Conservation (phyloP, 2,888 invertebrate species). For the Kryphioiulus occultus region DNA sequence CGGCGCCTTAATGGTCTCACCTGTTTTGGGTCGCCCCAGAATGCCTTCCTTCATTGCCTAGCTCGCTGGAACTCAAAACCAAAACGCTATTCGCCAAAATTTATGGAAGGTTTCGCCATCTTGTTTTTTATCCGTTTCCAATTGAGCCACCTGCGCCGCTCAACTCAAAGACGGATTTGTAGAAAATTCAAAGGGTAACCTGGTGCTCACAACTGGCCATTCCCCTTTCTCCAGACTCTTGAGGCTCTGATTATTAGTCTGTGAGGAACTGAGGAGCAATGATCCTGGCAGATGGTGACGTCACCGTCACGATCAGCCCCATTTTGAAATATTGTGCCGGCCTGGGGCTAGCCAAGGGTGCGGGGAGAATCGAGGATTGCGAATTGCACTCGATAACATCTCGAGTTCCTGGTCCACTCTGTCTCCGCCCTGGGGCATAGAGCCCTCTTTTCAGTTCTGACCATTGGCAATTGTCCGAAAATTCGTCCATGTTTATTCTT, state of each 20-base stretch:
- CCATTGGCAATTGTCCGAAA: constrained; percentile 16
- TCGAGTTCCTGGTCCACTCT: constrained; percentile 24
- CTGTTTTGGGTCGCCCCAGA: not conserved
- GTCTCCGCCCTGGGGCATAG: not conserved
- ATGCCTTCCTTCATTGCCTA: not conserved
- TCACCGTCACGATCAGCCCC: not conserved
- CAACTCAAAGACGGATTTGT: not conserved
- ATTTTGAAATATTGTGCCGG: not conserved
- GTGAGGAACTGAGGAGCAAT: not conserved
- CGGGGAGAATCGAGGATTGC: too few relatives aligned
- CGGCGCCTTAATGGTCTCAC: constrained; percentile 11
- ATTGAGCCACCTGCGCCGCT: not conserved
- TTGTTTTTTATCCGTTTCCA: not conserved
- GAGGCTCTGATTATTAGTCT: not conserved
- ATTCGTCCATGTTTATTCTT: not conserved
- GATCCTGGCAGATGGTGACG: not conserved
- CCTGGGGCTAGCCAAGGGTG: not conserved
- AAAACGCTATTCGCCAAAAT: not conserved
- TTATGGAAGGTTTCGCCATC: not conserved
- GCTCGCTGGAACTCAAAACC: not conserved
- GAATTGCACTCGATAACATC: not conserved
- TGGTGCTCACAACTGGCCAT: not conserved
- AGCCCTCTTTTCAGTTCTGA: not conserved
- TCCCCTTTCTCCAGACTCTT: not conserved
- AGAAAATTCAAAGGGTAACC: not conserved